A percentile compares a stretch with the other conserved stretches of the same genome.
Conservation (phyloP, 2,797 vertebrate genomes). For the Geotrypetes seraphini region DNA sequence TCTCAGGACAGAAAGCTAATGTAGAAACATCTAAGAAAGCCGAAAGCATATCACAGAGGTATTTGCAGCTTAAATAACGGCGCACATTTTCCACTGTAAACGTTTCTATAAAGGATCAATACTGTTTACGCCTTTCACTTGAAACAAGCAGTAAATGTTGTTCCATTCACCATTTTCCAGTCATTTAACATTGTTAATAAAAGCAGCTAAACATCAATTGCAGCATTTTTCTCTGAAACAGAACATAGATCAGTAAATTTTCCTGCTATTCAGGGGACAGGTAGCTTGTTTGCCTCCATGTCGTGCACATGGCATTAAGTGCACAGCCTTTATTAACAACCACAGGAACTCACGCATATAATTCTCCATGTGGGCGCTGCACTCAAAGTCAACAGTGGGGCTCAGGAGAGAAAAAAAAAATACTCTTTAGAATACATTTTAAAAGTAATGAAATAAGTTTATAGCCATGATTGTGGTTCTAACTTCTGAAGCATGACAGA, state of each 20-base stretch:
- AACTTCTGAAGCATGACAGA: conserved; percentile 13
- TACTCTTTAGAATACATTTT: conserved; percentile 14
- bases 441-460: conserved; percentile 30
- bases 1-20: conserved; percentile 14
- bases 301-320: too few relatives aligned
- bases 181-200: conserved; percentile 48
- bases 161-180: conserved; percentile 36
- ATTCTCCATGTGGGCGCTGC: conserved; percentile 2
- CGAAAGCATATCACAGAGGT: conserved; percentile 40
- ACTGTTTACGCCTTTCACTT: conserved; percentile 39
- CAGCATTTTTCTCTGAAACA: conserved; percentile 32
- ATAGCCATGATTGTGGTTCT: too few relatives aligned
- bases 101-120: conserved; percentile 48
- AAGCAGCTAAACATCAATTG: conserved; percentile 36
- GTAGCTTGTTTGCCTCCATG: too few relatives aligned
- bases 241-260: conserved; percentile 33
- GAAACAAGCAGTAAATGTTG: conserved; percentile 38
- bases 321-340: too few relatives aligned
- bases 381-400: conserved; percentile 2
- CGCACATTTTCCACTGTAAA: conserved; percentile 31
- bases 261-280: conserved; percentile 14
- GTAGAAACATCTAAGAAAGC: conserved; percentile 28
- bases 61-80: conserved; percentile 47
- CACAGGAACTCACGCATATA: too few relatives aligned
- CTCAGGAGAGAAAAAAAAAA: neutral